Base-by-base conservation (phyloP, 2,797 vertebrate species). In the Pseudochirops cupreus region DNA sequence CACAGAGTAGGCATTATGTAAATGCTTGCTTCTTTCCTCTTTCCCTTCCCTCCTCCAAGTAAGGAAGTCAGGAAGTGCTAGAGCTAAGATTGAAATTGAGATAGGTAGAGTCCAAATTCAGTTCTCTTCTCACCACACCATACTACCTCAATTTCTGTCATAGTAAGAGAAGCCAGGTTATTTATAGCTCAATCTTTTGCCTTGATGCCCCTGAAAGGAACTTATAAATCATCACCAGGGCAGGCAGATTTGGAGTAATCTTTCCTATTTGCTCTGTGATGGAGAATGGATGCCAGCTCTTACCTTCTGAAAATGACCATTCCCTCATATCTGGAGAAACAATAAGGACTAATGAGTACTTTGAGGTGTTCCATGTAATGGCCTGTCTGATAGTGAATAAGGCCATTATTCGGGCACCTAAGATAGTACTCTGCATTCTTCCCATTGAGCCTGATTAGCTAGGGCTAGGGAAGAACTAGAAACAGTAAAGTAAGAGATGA, bases 191-290 rank as follows among this genome's bases (percentile, higher is more conserved):
- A 98, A 98, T 98, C 98, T 96, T 97, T 97, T 94, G 93, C 95
- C 97, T 96, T 98, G 97, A 98, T 98, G 97, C 98, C 98, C 98
- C 98, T 97, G 97, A 98, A 98, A 98, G 98, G 98, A 98, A 98
- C 96, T 94, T 93, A 96, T 91, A 95, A 98, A 98, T 96, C 93
- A 94, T 91, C 98, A 97, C 97, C 97, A 98, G 98, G 92, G 94
- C 97, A 97, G 98, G 97, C 96, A 98, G 96, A 96, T 98, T 98
- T 98, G 95, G 96, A 98, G 98, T 98, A 96, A 97, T 96, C 97
- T 98, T 98, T 98, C 96, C 97, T 98, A 97, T 98, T 97, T 97
- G 97, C 95, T 96, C 97, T 97, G 96, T 98, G 96, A 97, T 98
- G 98, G 96, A 97, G 97, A 97, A 94, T 95, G 96, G 97, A 98